Evolutionary conservation across 2,797 vertebrate genomes (phyloP).

Genomic region (Emydoidea blandingii): DNA sequence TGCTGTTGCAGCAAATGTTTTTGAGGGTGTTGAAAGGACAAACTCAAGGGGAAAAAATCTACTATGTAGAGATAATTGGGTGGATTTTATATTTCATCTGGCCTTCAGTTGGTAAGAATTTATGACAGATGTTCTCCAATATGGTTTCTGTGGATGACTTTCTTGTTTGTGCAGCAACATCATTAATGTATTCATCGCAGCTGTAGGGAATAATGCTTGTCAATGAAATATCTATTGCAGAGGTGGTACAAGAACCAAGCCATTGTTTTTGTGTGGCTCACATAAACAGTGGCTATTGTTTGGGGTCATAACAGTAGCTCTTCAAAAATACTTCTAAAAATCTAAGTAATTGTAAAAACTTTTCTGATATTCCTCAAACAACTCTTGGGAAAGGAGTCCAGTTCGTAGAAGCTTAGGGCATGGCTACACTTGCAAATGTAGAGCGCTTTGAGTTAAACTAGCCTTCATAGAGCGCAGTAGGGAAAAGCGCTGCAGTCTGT

Average conservation of each 20-base stretch:
- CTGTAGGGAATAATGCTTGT: not conserved
- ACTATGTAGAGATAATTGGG: not conserved
- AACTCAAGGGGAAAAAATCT: not conserved
- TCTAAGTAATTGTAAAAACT: not conserved
- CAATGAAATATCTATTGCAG: not conserved
- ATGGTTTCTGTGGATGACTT: conserved; percentile 57
- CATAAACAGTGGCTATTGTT: not conserved
- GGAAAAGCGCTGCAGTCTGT: no score
- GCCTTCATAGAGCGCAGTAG: no score
- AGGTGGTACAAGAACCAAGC: not conserved
- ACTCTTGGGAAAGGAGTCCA: not conserved
- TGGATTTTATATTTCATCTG: conserved; percentile 29
- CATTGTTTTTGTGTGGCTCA: not conserved
- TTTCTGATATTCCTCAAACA: not conserved
- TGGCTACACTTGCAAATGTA: no score
- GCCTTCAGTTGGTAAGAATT: conserved; percentile 29
- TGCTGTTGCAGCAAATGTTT: not conserved
- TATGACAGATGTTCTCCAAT: conserved; percentile 13
- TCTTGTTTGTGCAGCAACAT: conserved; percentile 49
- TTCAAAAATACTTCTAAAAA: not conserved
- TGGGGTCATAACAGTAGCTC: not conserved
- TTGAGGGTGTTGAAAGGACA: not conserved
- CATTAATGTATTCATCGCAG: conserved; percentile 21
- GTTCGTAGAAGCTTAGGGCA: not conserved
- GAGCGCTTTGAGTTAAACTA: no score